Evolutionary conservation across 2,888 invertebrate genomes (phyloP).

Genomic region (Sceliomorpha sp.): DNA sequence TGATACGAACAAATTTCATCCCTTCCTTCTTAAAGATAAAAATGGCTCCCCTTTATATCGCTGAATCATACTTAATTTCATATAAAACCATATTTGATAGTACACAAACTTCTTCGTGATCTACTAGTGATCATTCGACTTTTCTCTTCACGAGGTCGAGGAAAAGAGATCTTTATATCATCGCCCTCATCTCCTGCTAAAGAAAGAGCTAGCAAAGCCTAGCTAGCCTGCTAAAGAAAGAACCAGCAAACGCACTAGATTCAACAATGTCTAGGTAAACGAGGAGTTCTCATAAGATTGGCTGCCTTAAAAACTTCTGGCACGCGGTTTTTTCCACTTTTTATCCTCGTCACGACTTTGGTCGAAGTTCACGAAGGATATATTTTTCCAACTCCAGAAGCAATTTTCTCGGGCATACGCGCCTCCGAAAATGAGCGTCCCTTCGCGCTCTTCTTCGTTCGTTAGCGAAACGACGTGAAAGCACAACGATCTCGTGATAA

Average conservation of each 20-base stretch:
- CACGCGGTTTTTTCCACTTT: slow-evolving; percentile 17
- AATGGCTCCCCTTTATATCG: no score
- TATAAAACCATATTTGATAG: no score
- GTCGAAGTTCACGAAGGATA: slow-evolving; percentile 9
- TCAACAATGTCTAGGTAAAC: slow-evolving; percentile 1
- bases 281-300: neutral
- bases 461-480: slow-evolving; percentile 13
- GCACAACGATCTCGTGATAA: slow-evolving; percentile 9
- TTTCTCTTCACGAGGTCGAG: no score
- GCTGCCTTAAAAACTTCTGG: slow-evolving; percentile 17
- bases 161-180: no score
- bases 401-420: slow-evolving; percentile 22
- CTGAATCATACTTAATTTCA: no score
- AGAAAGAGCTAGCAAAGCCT: no score
- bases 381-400: slow-evolving; percentile 2
- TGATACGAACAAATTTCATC: no score
- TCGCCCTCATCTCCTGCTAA: no score
- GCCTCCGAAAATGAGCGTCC: slow-evolving; percentile 23
- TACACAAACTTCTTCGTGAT: no score
- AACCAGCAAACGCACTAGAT: neutral
- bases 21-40: no score
- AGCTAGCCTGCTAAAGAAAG: no score
- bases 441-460: slow-evolving; percentile 9
- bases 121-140: no score
- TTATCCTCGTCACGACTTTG: slow-evolving; percentile 20